Evolutionary conservation across 2,888 invertebrate species (phyloP), one percentile per base, ranked within the genome.

Genomic region (Chrysopilus asiliformis): DNA sequence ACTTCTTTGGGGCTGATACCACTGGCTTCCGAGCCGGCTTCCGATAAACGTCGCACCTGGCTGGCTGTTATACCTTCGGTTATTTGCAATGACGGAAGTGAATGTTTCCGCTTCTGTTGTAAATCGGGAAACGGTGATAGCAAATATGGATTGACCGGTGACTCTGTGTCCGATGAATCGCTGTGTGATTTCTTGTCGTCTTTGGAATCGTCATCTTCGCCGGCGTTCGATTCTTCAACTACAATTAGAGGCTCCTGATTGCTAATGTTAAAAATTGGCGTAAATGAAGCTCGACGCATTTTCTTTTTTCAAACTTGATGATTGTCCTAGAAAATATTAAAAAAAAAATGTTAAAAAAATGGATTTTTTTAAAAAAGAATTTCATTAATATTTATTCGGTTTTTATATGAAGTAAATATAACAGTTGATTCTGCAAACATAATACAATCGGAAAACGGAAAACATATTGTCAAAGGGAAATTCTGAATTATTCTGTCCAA

Each of bases 1-100:
- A 83, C 79, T 55, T 86, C 85, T 35, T 77, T 72, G n/a, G 80
- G 76, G 39, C 81, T 77, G 3, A 79, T 74, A 1, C 79, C 80
- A 4, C 74, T 74, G 15, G 75, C 69, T 54, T 83, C 83, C 2
- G 74, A 74, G 13, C 84, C 81, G 38, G 79, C 71, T 51, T 86
- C 86, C 24, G 85, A 86, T 29, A 86, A 63, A 14, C 86, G 72
- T 15, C 86, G 72, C 37, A 85, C 84, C 71, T 86, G 85, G 51
- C 84, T 84, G 32, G 86, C 86, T 28, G 85, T 86, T 41, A 85
- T 85, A 36, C 86, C 86, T 45, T 81, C 76, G 15, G 81, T 80
- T 56, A 85, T 85, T 49, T 82, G 78, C 2, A 85, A 79, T 2
- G 85, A 85, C 2, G 86, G 86, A 50, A 86, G 65, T 24, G 85